Evolutionary conservation across 2,888 invertebrate species (phyloP).

Genomic region (Toxonevra muliebris): DNA sequence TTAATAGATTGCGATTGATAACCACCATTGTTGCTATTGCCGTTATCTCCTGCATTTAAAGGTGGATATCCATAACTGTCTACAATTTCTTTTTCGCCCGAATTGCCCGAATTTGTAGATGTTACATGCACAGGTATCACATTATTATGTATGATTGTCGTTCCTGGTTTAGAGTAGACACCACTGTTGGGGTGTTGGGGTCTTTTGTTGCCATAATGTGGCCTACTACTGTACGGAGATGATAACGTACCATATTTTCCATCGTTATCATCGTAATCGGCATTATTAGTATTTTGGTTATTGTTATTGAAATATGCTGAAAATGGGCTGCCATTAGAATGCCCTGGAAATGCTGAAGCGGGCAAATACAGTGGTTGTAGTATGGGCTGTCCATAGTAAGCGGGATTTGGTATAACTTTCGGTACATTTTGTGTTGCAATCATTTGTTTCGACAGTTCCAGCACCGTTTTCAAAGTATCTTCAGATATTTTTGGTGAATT

Average conservation of each 20-base stretch:
- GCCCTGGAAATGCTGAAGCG: slow-evolving; percentile 29
- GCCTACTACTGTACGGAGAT: slow-evolving; percentile 35
- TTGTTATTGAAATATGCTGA: slow-evolving; percentile 44
- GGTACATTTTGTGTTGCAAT: slow-evolving; percentile 61
- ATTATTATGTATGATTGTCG: slow-evolving; percentile 62
- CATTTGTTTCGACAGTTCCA: slow-evolving; percentile 65
- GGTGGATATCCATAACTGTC: slow-evolving; percentile 61
- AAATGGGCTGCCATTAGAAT: slow-evolving; percentile 44
- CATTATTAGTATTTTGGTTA: slow-evolving; percentile 18
- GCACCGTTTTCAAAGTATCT: slow-evolving; percentile 63
- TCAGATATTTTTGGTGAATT: slow-evolving; percentile 61
- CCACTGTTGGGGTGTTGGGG: slow-evolving; percentile 11
- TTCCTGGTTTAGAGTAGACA: slow-evolving; percentile 46
- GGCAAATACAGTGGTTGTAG: slow-evolving; percentile 60
- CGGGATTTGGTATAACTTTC: slow-evolving; percentile 54
- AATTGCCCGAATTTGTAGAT: slow-evolving; percentile 48
- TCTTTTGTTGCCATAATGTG: slow-evolving; percentile 27
- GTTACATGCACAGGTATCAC: slow-evolving; percentile 58
- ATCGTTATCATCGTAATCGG: slow-evolving; percentile 41
- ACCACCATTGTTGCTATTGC: slow-evolving; percentile 32
- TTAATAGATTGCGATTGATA: slow-evolving; percentile 19
- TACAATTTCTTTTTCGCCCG: slow-evolving; percentile 54
- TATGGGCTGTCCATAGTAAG: slow-evolving; percentile 55
- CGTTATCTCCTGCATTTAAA: slow-evolving; percentile 27
- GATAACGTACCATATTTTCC: slow-evolving; percentile 38